Conservation (phyloP, 2,797 vertebrate genomes). For the Alosa sapidissima region DNA sequence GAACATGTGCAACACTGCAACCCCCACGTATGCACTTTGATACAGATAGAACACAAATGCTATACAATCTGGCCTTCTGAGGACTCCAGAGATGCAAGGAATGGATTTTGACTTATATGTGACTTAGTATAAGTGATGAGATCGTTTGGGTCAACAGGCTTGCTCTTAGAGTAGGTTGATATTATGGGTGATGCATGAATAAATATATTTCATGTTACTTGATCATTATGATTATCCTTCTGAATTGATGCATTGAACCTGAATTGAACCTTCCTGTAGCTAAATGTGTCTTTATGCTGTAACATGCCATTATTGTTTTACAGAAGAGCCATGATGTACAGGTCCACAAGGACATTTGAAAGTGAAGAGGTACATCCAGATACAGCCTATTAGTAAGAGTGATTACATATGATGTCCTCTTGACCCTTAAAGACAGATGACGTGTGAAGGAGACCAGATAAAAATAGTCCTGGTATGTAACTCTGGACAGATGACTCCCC, state of each 20-base stretch:
- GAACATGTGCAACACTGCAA: neutral
- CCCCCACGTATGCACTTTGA: neutral
- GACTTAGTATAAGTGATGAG: too few relatives aligned
- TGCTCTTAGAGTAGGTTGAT: too few relatives aligned
- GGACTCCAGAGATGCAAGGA: neutral
- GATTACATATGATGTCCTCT: neutral
- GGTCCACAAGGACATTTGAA: neutral
- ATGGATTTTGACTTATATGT: neutral
- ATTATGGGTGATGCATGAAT: too few relatives aligned
- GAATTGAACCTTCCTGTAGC: neutral
- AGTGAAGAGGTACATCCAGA: neutral
- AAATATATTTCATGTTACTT: too few relatives aligned
- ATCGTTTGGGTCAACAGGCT: too few relatives aligned
- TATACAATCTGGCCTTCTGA: neutral
- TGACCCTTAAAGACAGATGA: neutral
- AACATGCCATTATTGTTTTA: neutral
- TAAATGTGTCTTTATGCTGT: neutral
- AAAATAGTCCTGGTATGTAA: neutral
- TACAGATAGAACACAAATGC: neutral
- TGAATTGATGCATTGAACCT: neutral
- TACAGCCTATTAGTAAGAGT: neutral
- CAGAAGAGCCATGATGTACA: neutral
- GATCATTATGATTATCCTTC: neutral
- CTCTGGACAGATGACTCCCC: neutral
- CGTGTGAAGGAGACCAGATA: neutral